Evolutionary conservation across 2,888 invertebrate species (phyloP), one percentile per base, ranked within the genome.

Genomic region (Sarcophaga subvicina): DNA sequence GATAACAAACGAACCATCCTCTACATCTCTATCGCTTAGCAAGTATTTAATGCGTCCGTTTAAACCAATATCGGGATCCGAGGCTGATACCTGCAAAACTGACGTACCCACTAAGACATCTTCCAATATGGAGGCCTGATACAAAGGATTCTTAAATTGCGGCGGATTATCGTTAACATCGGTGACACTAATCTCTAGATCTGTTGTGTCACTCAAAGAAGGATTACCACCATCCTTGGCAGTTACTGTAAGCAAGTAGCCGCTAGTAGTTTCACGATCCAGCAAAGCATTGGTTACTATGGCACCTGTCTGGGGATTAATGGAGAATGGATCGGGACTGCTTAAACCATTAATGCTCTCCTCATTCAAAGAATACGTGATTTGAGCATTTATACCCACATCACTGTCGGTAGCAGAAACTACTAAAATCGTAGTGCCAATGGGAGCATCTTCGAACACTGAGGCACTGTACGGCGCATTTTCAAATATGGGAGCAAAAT

Each of bases 121-220:
- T 93, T 98, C 98, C 83, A 96, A 95, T 27, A 98, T 96, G 5
- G 96, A 96, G 0, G 97, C 97, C 22, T 96, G 96, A 90, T 98
- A 98, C 4, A 96, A 94, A 0, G 96, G 95, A 86, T 96, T 96
- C 89, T 96, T 96, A 93, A 99, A 99, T 0, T 95, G 94, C 0
- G 99, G 99, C 6, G 97, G 96, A 91, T 99, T 98, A 91, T 99
- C 99, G 92, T 99, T 99, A 0, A 99, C 98, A 92, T 99, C 99
- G 0, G 97, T 97, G 0, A 99, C 96, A 0, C 97, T 96, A 89
- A 99, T 98, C 93, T 99, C 98, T 0, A 99, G 97, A 90, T 98
- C 98, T 0, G 99, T 99, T 0, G 98, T 98, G 91, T 99, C 99
- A 1, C 97, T 97, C 20, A 98, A 94, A 0, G 98, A 96, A 0